These are phyloP conservation scores for Philonicus albiceps DNA, from an alignment of 2,888 invertebrate species.

Conservation along the genomic window DNA sequence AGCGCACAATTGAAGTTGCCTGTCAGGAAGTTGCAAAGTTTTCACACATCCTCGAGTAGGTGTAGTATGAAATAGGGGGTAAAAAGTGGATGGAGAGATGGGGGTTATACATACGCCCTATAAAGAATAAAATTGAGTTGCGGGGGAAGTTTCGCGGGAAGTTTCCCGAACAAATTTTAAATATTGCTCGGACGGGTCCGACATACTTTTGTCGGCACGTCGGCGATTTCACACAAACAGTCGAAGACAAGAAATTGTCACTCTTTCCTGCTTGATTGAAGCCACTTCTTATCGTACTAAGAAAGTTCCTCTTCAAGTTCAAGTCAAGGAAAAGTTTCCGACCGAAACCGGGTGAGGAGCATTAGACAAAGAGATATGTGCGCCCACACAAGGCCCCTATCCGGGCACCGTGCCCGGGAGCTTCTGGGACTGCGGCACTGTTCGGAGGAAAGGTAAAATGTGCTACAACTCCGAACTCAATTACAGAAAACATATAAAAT, in stretches of 20 bases:
- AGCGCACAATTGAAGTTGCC: slow-evolving; percentile 26
- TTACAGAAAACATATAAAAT: slow-evolving; percentile 18
- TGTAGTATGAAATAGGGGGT: not conserved
- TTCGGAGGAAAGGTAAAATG: not conserved
- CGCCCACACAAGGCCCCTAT: not conserved
- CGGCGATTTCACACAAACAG: not conserved
- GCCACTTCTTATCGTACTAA: not conserved
- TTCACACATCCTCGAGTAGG: slow-evolving; percentile 24
- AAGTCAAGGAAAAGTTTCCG: not conserved
- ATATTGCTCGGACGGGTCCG: not conserved
- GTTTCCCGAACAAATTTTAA: slow-evolving; percentile 22
- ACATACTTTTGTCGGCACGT: not conserved
- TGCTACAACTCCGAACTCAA: slow-evolving; percentile 23
- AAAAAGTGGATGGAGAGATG: not conserved
- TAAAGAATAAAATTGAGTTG: slow-evolving; percentile 26
- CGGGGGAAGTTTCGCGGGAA: not conserved
- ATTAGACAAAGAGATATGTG: slow-evolving; percentile 11
- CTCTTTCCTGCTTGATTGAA: slow-evolving; percentile 10
- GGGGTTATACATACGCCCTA: not conserved
- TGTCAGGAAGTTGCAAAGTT: slow-evolving; percentile 22
- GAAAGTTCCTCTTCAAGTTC: not conserved
- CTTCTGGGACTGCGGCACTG: not conserved
- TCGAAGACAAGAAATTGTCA: slow-evolving; percentile 8
- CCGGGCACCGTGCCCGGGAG: not conserved
- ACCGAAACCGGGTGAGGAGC: not conserved